phyloP scores from a whole-genome alignment of 1,140 invertebrate genomes.

The Drosophila quadrilineata region DNA sequence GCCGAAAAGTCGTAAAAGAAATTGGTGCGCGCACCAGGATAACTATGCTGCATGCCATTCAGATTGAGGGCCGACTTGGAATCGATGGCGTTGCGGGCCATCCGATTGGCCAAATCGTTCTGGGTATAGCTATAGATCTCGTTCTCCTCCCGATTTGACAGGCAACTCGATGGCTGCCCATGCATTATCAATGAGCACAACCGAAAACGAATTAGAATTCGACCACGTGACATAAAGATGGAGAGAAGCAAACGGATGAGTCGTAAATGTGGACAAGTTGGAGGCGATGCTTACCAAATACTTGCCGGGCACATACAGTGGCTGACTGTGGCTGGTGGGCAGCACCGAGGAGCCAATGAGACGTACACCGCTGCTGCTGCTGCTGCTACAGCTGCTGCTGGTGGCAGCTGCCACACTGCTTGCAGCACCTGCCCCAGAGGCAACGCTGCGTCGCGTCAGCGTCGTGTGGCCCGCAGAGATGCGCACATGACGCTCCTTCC shows the following conservation, averaged over 20 bases:
- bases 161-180: conserved; percentile 91
- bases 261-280: conserved; percentile 31
- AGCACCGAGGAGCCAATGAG: conserved; percentile 79
- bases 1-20: conserved; percentile 81
- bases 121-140: conserved; percentile 92
- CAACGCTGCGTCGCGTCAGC: conserved; percentile 52
- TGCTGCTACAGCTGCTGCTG: conserved; percentile 13
- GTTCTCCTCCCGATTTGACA: conserved; percentile 95
- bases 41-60: conserved; percentile 80
- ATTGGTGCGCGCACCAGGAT: conserved; percentile 75
- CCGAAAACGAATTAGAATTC: conserved; percentile 67
- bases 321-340: conserved; percentile 83
- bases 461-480: conserved; percentile 82
- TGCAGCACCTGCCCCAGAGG: conserved; percentile 21
- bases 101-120: conserved; percentile 79
- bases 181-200: conserved; percentile 74
- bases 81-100: conserved; percentile 79
- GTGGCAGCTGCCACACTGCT: conserved; percentile 25
- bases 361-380: conserved; percentile 41
- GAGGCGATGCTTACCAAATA: conserved; percentile 92
- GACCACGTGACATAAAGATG: conserved; percentile 58
- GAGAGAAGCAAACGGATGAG: conserved; percentile 29
- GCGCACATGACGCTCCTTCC: conserved; percentile 86
- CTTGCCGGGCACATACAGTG: conserved; percentile 93
- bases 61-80: conserved; percentile 79